A percentile compares a stretch with the other conserved stretches of the same genome.
Evolutionary conservation across 2,888 invertebrate genomes (phyloP).

Genomic region (Sepiola atlantica): DNA sequence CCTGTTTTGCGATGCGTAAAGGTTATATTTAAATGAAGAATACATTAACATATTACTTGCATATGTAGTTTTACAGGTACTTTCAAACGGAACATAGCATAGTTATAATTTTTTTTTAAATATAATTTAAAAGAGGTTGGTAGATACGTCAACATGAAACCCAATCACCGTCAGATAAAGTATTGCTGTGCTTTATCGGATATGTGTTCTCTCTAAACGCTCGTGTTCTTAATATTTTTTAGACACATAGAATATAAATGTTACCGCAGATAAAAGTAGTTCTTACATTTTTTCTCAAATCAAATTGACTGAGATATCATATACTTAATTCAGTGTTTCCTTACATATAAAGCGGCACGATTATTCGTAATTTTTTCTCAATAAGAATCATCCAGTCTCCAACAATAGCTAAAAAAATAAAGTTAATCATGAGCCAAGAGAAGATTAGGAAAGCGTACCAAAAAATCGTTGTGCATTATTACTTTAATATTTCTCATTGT

Average conservation of each 20-base stretch:
- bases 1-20: too few relatives aligned
- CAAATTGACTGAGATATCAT: not conserved
- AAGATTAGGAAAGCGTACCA: not conserved
- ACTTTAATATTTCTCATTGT: not conserved
- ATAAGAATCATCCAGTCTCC: not conserved
- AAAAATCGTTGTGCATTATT: not conserved
- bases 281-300: not conserved
- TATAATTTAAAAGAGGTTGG: too few relatives aligned
- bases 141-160: too few relatives aligned
- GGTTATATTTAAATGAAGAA: too few relatives aligned
- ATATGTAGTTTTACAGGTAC: too few relatives aligned
- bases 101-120: too few relatives aligned
- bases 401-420: not conserved
- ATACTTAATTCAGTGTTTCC: not conserved
- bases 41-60: too few relatives aligned
- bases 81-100: too few relatives aligned
- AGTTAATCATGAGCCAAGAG: not conserved
- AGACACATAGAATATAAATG: not conserved
- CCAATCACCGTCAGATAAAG: too few relatives aligned
- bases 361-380: not conserved
- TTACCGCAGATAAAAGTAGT: not conserved
- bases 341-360: not conserved
- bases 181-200: too few relatives aligned
- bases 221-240: not conserved
- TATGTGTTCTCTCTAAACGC: too few relatives aligned